phyloP scores from a whole-genome alignment of 2,797 vertebrate species.

The Sphenodon punctatus region DNA sequence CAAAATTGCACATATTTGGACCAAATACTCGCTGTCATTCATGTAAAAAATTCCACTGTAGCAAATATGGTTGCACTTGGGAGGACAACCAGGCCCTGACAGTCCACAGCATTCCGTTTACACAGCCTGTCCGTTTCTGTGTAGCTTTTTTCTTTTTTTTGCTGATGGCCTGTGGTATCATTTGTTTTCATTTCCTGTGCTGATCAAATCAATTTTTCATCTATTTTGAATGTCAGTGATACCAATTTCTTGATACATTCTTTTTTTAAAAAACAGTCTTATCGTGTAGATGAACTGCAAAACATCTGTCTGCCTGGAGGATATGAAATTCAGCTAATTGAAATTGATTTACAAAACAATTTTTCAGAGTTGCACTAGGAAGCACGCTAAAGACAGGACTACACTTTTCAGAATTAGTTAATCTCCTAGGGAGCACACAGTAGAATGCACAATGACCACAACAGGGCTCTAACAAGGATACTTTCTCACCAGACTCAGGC shows the following conservation, averaged over 20 bases:
- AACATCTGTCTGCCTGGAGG: not conserved
- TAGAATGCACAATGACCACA: not conserved
- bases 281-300: not conserved
- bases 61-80: too few species aligned
- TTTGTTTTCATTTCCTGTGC: slow-evolving; percentile 11
- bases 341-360: not conserved
- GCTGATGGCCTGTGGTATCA: not conserved
- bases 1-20: too few species aligned
- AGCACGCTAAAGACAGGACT: not conserved
- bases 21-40: too few species aligned
- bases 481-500: not conserved
- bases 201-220: not conserved
- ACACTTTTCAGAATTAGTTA: not conserved
- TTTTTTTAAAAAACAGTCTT: not conserved
- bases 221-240: not conserved
- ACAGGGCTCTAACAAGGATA: not conserved
- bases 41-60: too few species aligned
- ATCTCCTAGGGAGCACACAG: not conserved
- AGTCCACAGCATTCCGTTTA: not conserved
- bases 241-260: not conserved
- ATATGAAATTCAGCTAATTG: not conserved
- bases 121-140: not conserved
- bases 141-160: not conserved
- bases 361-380: not conserved
- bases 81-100: too few species aligned